These are phyloP conservation scores for Chiloscyllium punctatum DNA, from an alignment of 2,797 vertebrate species.

Conservation along the genomic window DNA sequence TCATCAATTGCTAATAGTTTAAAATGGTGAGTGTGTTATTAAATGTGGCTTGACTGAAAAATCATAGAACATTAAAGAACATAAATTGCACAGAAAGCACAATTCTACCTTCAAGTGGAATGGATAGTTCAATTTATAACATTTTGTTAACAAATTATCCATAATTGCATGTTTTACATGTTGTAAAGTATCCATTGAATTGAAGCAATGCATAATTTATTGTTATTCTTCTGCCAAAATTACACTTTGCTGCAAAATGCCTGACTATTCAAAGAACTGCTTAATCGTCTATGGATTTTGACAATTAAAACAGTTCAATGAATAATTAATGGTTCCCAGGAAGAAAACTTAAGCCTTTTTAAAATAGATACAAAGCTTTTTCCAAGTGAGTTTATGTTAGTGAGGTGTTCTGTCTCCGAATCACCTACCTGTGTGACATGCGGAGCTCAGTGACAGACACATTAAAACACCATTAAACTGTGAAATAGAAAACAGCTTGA, in stretches of 20 bases:
- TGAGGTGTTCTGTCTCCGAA: conserved; percentile 24
- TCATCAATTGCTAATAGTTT: conserved; percentile 30
- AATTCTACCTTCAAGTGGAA: conserved; percentile 31
- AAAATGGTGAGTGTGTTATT: conserved; percentile 34
- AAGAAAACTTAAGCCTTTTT: conserved; percentile 4
- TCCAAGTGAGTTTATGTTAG: conserved; percentile 22
- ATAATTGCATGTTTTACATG: conserved; percentile 37
- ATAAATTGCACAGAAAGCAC: conserved; percentile 29
- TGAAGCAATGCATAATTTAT: conserved; percentile 35
- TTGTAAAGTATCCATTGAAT: conserved; percentile 33
- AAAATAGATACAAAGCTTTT: background rate
- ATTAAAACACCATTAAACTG: conserved; percentile 82
- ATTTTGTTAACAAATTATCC: conserved; percentile 37
- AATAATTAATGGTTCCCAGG: background rate
- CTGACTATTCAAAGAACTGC: conserved; percentile 32
- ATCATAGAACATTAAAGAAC: conserved; percentile 18
- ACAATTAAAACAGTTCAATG: conserved; percentile 25
- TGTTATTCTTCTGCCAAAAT: conserved; percentile 18
- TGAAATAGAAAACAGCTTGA: conserved; percentile 78
- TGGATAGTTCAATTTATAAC: conserved; percentile 30
- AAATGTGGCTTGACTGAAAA: background rate
- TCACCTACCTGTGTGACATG: conserved; percentile 61
- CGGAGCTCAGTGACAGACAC: conserved; percentile 73
- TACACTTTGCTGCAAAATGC: conserved; percentile 1
- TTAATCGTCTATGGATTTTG: conserved; percentile 35